Base-by-base conservation (phyloP, 2,113 vertebrate genomes). In the Lates calcarifer region DNA sequence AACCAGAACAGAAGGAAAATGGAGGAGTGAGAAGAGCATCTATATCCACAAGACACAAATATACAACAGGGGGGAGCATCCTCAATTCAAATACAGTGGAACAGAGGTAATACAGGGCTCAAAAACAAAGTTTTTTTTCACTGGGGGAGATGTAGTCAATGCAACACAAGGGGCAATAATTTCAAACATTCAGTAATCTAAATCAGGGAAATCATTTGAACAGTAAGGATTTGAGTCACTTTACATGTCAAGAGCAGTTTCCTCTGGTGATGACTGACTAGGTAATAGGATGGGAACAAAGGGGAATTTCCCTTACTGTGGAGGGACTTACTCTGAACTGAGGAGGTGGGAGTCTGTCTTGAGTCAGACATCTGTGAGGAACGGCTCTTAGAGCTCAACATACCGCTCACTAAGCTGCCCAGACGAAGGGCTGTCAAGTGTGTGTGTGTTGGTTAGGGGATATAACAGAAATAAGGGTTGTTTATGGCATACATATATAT, bases 321-420 rank as follows among this genome's bases (percentile, higher is more conserved):
- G 81, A 83, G 57, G 89, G 91, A 97, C 95, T 97, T 97, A 96
- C 95, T 95, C 93, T 96, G 95, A 45, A 95, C 79, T 93, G 95
- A 95, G 94, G 95, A 96, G 94, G 94, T 90, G 91, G 92, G 91
- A 91, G 89, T 93, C 91, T 94, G 95, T 89, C 87, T 95, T 68
- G 93, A 91, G 84, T 95, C 94, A 92, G 93, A 95, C 89, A 93
- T 90, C 90, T 95, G 95, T 87, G 95, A 91, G 76, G 89, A 95
- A 61, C 92, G 93, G 91, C 91, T 94, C 93, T 95, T 93, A 82
- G 94, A 95, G 77, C 93, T 93, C 93, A 94, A 91, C 80, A 94
- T 92, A 92, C 94, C 90, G 33, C 94, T 87, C 93, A 94, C 94
- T 95, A 95, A 93, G 90, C 87, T 93, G 91, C 94, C 91, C 79